Evolutionary conservation across 1,140 invertebrate species (phyloP), one percentile per base, ranked within the genome.

Genomic region (Sinella curviseta): DNA sequence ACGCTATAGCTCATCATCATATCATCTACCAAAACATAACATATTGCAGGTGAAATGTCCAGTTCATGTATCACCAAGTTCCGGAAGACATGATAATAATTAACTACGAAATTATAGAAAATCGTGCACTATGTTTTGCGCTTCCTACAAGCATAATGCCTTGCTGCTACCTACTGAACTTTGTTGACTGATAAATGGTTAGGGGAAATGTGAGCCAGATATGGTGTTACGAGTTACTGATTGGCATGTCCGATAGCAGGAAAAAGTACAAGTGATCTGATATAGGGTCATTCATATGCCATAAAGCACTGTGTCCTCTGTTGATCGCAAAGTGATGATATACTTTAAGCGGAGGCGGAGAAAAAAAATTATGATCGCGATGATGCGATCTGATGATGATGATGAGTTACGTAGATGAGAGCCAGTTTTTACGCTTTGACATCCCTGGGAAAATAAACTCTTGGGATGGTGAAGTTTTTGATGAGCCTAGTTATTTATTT

Each of bases 401-500:
- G n/a, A n/a, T n/a, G 57, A 60, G 57, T 8, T 14, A 60, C 57
- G 24, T 14, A 60, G 57, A 60, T 60, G 57, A 60, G 57, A 60
- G 24, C 39, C 39, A 48, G 20, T 48, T 48, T 48, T 48, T 12
- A 48, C 39, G 39, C 39, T 48, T 48, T 48, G 24, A 60, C 8
- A 26, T 60, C 12, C 57, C 12, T 60, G 57, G 57, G 57, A 60
- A 17, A 12, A n/a, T 48, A 17, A 48, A n/a, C n/a, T 48, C 20
- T 48, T 20, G 57, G 57, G 14, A 26, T 60, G 57, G 24, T 60
- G 4, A 4, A 48, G 39, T 48, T 48, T 4, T 8, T 24, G 65
- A 70, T 70, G 65, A 70, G 65, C 65, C 30, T 70, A 30, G 65
- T 70, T 70, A 70, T 70, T 70, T 70, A 70, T 70, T 70, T 31